Base-by-base conservation (phyloP, 2,797 vertebrate genomes). In the Bovichtus diacanthus region DNA sequence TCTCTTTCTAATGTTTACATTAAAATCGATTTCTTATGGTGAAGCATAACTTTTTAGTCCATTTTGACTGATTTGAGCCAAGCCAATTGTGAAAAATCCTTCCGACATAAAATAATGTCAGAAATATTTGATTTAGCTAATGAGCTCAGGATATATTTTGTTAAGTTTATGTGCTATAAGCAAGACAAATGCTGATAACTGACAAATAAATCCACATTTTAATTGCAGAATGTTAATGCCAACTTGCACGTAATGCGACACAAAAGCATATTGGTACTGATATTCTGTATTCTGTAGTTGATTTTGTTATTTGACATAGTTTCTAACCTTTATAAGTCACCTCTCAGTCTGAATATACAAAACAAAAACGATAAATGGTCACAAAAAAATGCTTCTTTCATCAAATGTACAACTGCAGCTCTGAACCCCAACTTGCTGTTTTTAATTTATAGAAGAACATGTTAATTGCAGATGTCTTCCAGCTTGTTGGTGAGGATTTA, bases 1-100 rank as follows among this genome's bases (percentile, higher is more conserved):
- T 51, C 43, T 64, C 12, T 64, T 66, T 56, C 27, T 34, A 31
- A 70, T 72, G 74, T 87, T 90, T 85, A 79, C 74, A 86, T 70
- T 70, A 67, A 87, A 78, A 18, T 74, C 6, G 6, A 12, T 34
- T 74, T 67, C 47, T 70, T 39, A 55, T 59, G 54, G 62, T 67
- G 47, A 79, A 80, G 65, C 55, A 27, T 9, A 19, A 23, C 3
- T 56, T 47, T 69, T 61, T 51, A 49, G 43, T 27, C 47, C 9
- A 9, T 49, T 71, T 56, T 81, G 39, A 76, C 53, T 75, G 39
- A 72, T 83, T 62, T 77, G 36, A 82, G 47, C 46, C 59, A 51
- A 27, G 27, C 6, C 56, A 60, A 64, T 44, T 65, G 29, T 81
- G 21, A 61, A 69, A 15, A 71, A 62, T 63, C 36, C 25, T 46